Percentiles rank a stretch among this genome's conserved stretches.
Conservation (phyloP, 2,888 invertebrate genomes). For the Protonemura montana region DNA sequence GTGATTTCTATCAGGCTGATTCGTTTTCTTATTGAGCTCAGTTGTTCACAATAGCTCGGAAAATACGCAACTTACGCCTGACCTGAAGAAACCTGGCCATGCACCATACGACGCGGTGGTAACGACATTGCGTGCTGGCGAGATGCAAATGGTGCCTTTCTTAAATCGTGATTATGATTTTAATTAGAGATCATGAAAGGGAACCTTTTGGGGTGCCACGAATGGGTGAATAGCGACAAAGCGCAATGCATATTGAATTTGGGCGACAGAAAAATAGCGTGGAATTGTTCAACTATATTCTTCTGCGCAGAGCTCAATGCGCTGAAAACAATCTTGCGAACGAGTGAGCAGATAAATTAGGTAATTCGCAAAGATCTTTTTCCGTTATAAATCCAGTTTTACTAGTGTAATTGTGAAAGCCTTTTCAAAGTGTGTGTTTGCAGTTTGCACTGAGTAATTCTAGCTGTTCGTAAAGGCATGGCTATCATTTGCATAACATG, state of each 20-base stretch:
- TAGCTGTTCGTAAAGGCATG: slow-evolving; percentile 22
- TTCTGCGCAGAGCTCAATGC: background rate
- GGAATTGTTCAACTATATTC: background rate
- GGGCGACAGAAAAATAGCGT: background rate
- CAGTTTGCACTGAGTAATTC: background rate
- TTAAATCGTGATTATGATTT: slow-evolving; percentile 19
- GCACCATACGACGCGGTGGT: too few relatives aligned
- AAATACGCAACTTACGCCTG: slow-evolving; percentile 19
- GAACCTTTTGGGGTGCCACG: slow-evolving; percentile 12
- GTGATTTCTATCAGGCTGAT: slow-evolving; percentile 40
- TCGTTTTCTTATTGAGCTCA: slow-evolving; percentile 39
- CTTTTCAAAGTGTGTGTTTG: background rate
- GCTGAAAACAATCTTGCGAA: background rate
- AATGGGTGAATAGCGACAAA: background rate
- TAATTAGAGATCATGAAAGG: background rate
- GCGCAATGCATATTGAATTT: background rate
- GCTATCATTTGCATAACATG: slow-evolving; percentile 34
- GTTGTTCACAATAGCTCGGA: slow-evolving; percentile 31
- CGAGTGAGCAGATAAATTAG: background rate
- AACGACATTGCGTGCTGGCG: background rate
- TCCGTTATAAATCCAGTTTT: background rate
- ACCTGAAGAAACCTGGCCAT: background rate
- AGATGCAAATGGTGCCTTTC: slow-evolving; percentile 7
- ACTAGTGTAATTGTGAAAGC: background rate
- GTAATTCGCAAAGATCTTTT: background rate